Evolutionary conservation across 1,140 invertebrate genomes (phyloP), one percentile per base, ranked within the genome.

Genomic region (Drosophila nigromelanica): DNA sequence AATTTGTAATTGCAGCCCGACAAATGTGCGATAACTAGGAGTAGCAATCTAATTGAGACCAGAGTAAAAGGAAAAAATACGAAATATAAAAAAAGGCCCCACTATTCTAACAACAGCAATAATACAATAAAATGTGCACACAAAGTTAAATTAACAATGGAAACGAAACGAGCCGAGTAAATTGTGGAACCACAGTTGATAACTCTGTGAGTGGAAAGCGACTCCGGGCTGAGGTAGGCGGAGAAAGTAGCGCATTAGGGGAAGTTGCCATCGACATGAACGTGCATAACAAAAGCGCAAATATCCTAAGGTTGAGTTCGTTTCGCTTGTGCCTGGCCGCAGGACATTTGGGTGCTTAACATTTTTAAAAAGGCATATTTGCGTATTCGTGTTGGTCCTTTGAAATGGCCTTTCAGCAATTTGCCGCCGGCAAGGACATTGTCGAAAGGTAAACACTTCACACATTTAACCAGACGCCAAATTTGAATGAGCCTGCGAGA

Each of bases 1-100:
- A 86, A 86, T 87, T 78, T 70, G 62, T 86, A 87, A 87, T 87
- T 86, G 81, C 77, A 86, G 80, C 3, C 27, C 35, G 56, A 21
- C 62, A 87, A 80, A 80, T 79, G 63, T 35, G n/a, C 33, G 60
- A 37, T 69, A 69, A 62, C 60, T 43, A 72, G 58, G 37, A 62
- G 55, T 43, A 42, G 51, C 52, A 70, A 55, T n/a, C 21, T 24
- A 67, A 72, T 37, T 59, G 40, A 40, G 27, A 27, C 24, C 35
- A 52, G 10, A 30, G 43, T 27, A 7, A 54, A 24, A 40, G n/a
- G 40, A n/a, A 45, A 11, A 45, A 11, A 59, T 18, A 30, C 30
- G 37, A 15, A 68, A 45, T 14, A 40, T 6, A 4, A 40, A n/a
- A 27, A 48, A 35, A 50, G 37, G 12, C 0, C 40, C 10, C 40